Evolutionary conservation across 92 coral and sea anemone species (phyloP).

Genomic region (Ricordea florida): DNA sequence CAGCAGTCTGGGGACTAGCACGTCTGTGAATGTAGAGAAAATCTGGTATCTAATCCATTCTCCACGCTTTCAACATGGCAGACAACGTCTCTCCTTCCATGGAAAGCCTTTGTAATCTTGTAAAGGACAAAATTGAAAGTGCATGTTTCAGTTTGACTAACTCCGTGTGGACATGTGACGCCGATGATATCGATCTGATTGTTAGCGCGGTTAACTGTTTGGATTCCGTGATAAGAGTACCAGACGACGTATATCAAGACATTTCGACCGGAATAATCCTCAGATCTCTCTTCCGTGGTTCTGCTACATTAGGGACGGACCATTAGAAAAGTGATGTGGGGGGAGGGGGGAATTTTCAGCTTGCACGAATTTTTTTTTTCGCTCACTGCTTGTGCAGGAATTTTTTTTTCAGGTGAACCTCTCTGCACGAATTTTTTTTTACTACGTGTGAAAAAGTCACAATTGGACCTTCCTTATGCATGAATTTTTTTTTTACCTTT

Average conservation of each 20-base stretch:
- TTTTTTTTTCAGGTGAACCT: no score
- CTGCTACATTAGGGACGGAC: no score
- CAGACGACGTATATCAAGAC: slow-evolving; percentile 31
- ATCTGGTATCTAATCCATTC: neutral
- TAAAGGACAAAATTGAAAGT: slow-evolving; percentile 3
- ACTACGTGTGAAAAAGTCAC: no score
- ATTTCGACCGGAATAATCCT: slow-evolving; percentile 31
- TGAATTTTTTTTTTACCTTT: no score
- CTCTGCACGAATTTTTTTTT: no score
- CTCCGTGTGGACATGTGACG: slow-evolving; percentile 9
- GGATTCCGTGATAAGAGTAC: slow-evolving; percentile 28
- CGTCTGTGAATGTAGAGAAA: no score
- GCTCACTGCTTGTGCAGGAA: no score
- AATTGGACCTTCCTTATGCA: no score
- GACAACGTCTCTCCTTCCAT: neutral
- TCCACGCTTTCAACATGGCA: neutral
- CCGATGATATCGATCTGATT: slow-evolving; percentile 21
- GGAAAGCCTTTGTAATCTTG: neutral
- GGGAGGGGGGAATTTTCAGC: no score
- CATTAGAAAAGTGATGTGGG: no score
- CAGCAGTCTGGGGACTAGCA: slow-evolving; percentile 1
- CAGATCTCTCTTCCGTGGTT: no score
- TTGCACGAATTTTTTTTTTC: no score
- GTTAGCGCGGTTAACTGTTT: slow-evolving; percentile 30
- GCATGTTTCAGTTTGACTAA: slow-evolving; percentile 10